phyloP scores from a whole-genome alignment of 2,113 vertebrate species.

The Osmerus eperlanus region DNA sequence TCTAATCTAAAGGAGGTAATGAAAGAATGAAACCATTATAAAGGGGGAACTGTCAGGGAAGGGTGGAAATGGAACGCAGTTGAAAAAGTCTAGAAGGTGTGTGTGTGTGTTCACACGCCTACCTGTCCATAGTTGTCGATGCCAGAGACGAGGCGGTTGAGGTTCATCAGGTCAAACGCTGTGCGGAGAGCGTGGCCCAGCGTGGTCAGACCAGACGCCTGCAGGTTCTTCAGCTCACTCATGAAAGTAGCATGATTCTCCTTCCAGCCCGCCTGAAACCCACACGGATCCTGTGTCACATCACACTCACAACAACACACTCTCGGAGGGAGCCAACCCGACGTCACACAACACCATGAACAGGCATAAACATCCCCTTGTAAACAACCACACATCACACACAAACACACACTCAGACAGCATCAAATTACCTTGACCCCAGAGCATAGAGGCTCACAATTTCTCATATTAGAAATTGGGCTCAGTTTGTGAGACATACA shows the following conservation, averaged over 20 bases:
- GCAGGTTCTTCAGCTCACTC: slow-evolving; percentile 95
- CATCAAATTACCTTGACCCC: slow-evolving; percentile 12
- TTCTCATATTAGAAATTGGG: slow-evolving; percentile 6
- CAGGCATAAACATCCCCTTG: slow-evolving; percentile 27
- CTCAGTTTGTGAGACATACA: too few species aligned
- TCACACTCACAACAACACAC: slow-evolving; percentile 22
- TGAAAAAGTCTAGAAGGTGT: slow-evolving; percentile 33
- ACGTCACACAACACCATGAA: slow-evolving; percentile 4
- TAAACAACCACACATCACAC: not conserved
- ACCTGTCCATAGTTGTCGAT: slow-evolving; percentile 99
- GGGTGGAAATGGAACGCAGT: too few species aligned
- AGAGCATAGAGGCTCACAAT: slow-evolving; percentile 21
- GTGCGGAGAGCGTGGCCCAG: slow-evolving; percentile 93
- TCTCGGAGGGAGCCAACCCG: slow-evolving; percentile 9
- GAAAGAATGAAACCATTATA: too few species aligned
- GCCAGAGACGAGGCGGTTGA: slow-evolving; percentile 98
- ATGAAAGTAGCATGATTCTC: slow-evolving; percentile 96
- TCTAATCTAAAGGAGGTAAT: too few species aligned
- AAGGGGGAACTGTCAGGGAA: too few species aligned
- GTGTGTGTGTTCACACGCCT: slow-evolving; percentile 63
- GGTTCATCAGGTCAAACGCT: slow-evolving; percentile 96
- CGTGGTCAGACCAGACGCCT: slow-evolving; percentile 89
- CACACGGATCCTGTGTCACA: slow-evolving; percentile 17
- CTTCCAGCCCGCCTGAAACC: slow-evolving; percentile 86
- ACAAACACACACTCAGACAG: slow-evolving; percentile 11